Conservation (phyloP, 2,113 vertebrate genomes). For the Proteles cristata region DNA sequence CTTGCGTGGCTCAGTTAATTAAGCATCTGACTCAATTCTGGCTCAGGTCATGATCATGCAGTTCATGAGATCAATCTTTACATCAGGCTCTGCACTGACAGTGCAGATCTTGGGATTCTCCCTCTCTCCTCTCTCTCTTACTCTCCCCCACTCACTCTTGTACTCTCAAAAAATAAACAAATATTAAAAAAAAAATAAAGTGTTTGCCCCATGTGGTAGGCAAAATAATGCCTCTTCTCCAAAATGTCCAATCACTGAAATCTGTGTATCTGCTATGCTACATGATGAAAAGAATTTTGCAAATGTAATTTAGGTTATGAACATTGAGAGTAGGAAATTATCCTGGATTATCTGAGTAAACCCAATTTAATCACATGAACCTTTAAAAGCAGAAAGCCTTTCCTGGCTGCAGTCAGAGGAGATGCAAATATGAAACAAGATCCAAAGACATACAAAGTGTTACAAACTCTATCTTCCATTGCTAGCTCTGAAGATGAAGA, state of each 20-base stretch:
- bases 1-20: too few relatives aligned
- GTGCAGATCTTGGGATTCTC: too few relatives aligned
- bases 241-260: neutral
- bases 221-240: neutral
- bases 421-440: neutral
- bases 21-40: too few relatives aligned
- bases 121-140: too few relatives aligned
- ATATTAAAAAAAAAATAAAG: neutral
- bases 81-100: too few relatives aligned
- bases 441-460: neutral
- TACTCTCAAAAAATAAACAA: too few relatives aligned
- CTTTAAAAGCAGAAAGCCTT: neutral
- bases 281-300: neutral
- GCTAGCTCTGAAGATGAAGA: neutral
- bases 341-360: neutral
- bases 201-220: neutral
- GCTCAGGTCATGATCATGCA: too few relatives aligned
- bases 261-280: neutral
- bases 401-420: neutral
- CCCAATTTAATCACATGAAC: neutral
- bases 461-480: neutral
- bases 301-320: neutral
- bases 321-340: neutral
- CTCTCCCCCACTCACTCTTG: too few relatives aligned
- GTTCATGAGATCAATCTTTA: too few relatives aligned